Conservation (phyloP, 1,140 invertebrate species). For the Helicoverpa zea region DNA sequence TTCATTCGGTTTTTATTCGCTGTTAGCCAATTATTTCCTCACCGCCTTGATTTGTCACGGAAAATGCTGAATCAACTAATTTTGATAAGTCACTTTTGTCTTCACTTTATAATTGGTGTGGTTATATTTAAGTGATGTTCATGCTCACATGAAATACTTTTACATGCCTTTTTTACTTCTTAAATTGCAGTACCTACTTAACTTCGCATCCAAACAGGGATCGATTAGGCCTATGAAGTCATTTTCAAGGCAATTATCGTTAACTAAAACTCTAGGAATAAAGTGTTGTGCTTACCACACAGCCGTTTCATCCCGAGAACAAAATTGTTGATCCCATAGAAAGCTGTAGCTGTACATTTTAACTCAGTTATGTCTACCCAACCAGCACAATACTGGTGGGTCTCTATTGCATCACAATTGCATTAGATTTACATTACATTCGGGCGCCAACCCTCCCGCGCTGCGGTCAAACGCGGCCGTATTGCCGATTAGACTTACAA, state of each 20-base stretch:
- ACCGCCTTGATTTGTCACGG: neutral
- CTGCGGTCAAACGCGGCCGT: slow-evolving; percentile 17
- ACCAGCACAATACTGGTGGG: neutral
- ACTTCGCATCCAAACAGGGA: too few species aligned
- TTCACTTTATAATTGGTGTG: too few species aligned
- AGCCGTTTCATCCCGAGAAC: too few species aligned
- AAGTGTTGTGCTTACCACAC: too few species aligned
- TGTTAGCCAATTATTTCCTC: neutral
- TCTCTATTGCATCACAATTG: slow-evolving; percentile 13
- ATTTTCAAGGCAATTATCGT: too few species aligned
- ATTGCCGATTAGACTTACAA: slow-evolving; percentile 44
- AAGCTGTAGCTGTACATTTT: neutral
- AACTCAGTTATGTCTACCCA: neutral
- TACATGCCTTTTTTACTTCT: too few species aligned
- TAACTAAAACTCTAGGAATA: too few species aligned
- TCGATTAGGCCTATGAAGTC: too few species aligned
- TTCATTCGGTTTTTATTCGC: neutral
- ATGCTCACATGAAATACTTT: too few species aligned
- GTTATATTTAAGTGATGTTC: too few species aligned
- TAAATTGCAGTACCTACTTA: too few species aligned
- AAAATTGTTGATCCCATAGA: neutral
- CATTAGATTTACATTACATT: slow-evolving; percentile 37
- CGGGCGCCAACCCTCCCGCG: neutral
- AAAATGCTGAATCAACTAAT: neutral
- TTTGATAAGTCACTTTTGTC: too few species aligned